Base-by-base conservation (phyloP, 1,140 invertebrate species). In the Brachionus paranguensis region DNA sequence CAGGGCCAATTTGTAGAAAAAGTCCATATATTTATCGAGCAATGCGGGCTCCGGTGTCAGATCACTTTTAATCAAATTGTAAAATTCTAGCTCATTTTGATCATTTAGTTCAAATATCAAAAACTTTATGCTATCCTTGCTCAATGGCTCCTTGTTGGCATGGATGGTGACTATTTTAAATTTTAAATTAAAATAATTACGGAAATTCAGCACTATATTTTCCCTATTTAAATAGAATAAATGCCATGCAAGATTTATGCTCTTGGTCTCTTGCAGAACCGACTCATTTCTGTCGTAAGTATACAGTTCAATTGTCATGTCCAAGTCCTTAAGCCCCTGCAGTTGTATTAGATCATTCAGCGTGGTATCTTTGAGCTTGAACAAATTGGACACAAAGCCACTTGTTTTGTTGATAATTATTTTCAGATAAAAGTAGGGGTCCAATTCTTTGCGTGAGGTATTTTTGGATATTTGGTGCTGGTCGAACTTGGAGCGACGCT, bases 31-130 rank as follows among this genome's bases (percentile, higher is more conserved):
- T 76, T 76, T 76, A 14, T 81, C 11, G 14, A 81, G 29, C 53
- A 81, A 81, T 64, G 29, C 11, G 2, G 24, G 4, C 17, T 43
- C 20, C 1, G 43, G 20, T 14, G 24, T 50, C n/a, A 76, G 4
- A n/a, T 72, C 37, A 43, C n/a, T 72, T 43, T 50, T 76, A 17
- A 50, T 50, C n/a, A 76, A 76, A 12, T 76, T 47, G 47, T 76
- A 76, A 47, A 76, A 76, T 50, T 76, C 72, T 4, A 76, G 20
- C 47, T 76, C 72, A 29, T 76, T 76, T 76, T 76, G 72, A 50
- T 76, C 72, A 47, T 24, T 76, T 14, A 50, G 43, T 14, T 50
- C 43, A 47, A 76, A 76, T 6, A 27, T 53, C 50, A 76, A 76
- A 43, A 72, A 72, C 47, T 43, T 72, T 8, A 72, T 33, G n/a